Evolutionary conservation across 2,888 invertebrate species (phyloP), one percentile per base, ranked within the genome.

Genomic region (Horisme vitalbata): DNA sequence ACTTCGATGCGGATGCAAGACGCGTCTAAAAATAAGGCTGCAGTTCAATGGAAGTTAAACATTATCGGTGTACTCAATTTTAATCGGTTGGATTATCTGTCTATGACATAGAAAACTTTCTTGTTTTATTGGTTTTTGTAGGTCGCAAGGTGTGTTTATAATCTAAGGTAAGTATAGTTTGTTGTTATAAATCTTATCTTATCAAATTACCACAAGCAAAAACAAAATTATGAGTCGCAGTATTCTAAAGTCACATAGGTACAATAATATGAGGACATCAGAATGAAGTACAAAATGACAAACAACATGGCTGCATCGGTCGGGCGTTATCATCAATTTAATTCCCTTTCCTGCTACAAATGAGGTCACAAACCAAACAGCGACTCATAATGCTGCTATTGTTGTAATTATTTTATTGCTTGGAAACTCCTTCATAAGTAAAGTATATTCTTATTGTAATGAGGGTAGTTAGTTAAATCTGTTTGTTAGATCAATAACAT

Each of bases 311-410:
- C 72, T 56, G 67, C 68, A 55, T 57, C 51, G 57, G 59, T 57
- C 59, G 67, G 63, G 70, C 67, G 77, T 82, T 86, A 84, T 87
- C 78, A 79, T 78, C 79, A 83, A 79, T 83, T 80, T 79, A 81
- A 82, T 79, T 79, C 82, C 80, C 70, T 87, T 87, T 87, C 87
- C 87, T 87, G 83, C 65, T 75, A 73, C 63, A 75, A 86, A 86
- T 88, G 87, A 87, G 88, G 88, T 88, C 88, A 88, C 77, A 82
- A 78, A 74, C 68, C 71, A 79, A 75, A 80, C 75, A 75, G 62
- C 58, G 50, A 67, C 59, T 68, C 66, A 69, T 61, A 65, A 69
- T 54, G 67, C 51, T 63, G 57, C 53, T 55, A 57, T 61, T 63
- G 63, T 53, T 46, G 10, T 34, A 47, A 51, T 44, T 56, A 56